A percentile compares a stretch with the other conserved stretches of the same genome.
Conservation (phyloP, 23 tunicate species). For the Corella eumyota region DNA sequence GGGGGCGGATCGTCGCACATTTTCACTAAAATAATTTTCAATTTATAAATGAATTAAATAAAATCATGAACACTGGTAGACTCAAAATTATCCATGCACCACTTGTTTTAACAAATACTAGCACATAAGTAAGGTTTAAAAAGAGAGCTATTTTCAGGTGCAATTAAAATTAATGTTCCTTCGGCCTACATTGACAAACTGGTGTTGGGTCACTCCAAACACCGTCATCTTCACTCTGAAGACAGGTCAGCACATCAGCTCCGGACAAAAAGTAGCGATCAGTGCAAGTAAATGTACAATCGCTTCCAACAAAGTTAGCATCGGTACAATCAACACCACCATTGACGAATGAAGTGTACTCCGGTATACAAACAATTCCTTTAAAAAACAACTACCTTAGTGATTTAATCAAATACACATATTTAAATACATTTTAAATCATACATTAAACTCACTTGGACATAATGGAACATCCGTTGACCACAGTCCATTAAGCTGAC, state of each 20-base stretch:
- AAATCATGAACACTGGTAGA: too few species aligned
- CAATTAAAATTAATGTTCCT: too few species aligned
- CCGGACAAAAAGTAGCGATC: background rate
- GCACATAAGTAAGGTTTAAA: too few species aligned
- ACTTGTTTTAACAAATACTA: too few species aligned
- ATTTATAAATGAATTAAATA: too few species aligned
- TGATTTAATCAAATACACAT: too few species aligned
- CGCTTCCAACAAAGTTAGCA: background rate
- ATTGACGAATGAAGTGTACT: background rate
- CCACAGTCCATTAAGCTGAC: background rate
- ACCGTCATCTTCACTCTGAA: background rate
- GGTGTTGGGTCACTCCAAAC: constrained; percentile 2
- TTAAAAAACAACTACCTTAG: too few species aligned
- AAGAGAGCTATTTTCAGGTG: too few species aligned
- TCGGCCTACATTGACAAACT: constrained; percentile 1
- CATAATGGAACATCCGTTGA: background rate
- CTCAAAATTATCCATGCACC: too few species aligned
- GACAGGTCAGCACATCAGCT: background rate
- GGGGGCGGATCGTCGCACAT: constrained; percentile 36
- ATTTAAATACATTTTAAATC: too few species aligned
- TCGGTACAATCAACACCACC: background rate
- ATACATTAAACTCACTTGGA: background rate
- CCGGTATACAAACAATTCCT: too few species aligned
- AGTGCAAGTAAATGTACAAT: background rate
- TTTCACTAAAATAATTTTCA: too few species aligned